phyloP scores from a whole-genome alignment of 2,888 invertebrate species.

The Furcula furcula region DNA sequence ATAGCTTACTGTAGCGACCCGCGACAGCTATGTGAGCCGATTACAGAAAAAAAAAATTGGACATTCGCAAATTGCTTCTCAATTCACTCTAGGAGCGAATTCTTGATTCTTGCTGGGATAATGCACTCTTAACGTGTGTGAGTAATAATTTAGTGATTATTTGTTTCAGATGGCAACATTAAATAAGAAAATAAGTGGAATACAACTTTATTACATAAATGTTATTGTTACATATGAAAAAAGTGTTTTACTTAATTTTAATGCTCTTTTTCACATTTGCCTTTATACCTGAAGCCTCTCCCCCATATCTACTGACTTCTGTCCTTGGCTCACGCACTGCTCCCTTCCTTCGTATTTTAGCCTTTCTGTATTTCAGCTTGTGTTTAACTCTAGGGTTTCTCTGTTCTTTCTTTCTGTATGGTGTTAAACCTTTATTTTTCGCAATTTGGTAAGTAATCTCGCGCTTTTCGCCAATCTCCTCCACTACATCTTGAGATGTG shows the following conservation, averaged over 20 bases:
- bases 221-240: slow-evolving; percentile 36
- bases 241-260: slow-evolving; percentile 86
- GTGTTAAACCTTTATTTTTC: slow-evolving; percentile 97
- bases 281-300: slow-evolving; percentile 97
- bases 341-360: slow-evolving; percentile 95
- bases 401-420: slow-evolving; percentile 94
- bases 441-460: slow-evolving; percentile 96
- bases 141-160: not conserved
- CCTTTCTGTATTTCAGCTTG: slow-evolving; percentile 95
- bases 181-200: slow-evolving; percentile 18
- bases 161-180: slow-evolving; percentile 75
- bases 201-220: slow-evolving; percentile 48
- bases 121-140: not conserved
- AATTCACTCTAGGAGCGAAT: too few species aligned
- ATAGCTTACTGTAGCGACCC: too few species aligned
- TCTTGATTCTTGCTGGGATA: too few species aligned
- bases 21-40: too few species aligned
- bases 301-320: slow-evolving; percentile 91
- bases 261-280: slow-evolving; percentile 93
- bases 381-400: slow-evolving; percentile 98
- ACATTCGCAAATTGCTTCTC: too few species aligned
- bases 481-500: slow-evolving; percentile 46
- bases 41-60: too few species aligned
- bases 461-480: slow-evolving; percentile 83
- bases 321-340: slow-evolving; percentile 92